Evolutionary conservation across 2,113 vertebrate genomes (phyloP).

Genomic region (Gavialis gangeticus): DNA sequence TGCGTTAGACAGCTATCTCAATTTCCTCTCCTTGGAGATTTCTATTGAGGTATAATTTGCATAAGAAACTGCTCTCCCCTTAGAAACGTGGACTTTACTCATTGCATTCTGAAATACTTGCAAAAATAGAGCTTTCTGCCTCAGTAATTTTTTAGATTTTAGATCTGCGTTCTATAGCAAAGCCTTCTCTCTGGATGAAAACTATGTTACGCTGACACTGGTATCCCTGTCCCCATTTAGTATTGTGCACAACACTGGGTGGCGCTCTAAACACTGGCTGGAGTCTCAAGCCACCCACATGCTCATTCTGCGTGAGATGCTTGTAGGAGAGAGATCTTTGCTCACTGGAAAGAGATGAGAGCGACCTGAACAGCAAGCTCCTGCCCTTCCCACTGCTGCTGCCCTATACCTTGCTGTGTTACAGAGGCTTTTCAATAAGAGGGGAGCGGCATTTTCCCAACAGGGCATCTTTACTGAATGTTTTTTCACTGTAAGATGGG

Average conservation of each 20-base stretch:
- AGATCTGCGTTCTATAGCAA: not conserved
- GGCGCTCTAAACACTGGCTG: not conserved
- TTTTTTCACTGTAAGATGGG: no score
- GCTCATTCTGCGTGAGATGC: not conserved
- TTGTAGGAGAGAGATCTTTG: not conserved
- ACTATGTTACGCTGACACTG: not conserved
- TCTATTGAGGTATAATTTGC: not conserved
- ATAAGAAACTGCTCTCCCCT: not conserved
- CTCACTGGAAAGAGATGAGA: not conserved
- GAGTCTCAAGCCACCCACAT: not conserved
- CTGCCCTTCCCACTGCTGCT: not conserved
- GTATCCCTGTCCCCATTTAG: not conserved
- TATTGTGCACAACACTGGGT: not conserved
- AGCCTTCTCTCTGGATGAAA: not conserved
- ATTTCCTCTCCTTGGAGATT: not conserved
- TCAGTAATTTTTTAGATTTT: not conserved
- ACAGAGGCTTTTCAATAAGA: constrained; percentile 20
- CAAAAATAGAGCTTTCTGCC: not conserved
- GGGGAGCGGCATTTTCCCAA: not conserved
- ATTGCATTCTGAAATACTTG: not conserved
- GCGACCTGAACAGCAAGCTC: accelerated
- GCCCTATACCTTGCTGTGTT: constrained; percentile 19
- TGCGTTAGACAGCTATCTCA: not conserved
- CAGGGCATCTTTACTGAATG: no score
- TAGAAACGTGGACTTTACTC: not conserved